Evolutionary conservation across 2,113 vertebrate species (phyloP), one percentile per base, ranked within the genome.

Genomic region (Scomber colias): DNA sequence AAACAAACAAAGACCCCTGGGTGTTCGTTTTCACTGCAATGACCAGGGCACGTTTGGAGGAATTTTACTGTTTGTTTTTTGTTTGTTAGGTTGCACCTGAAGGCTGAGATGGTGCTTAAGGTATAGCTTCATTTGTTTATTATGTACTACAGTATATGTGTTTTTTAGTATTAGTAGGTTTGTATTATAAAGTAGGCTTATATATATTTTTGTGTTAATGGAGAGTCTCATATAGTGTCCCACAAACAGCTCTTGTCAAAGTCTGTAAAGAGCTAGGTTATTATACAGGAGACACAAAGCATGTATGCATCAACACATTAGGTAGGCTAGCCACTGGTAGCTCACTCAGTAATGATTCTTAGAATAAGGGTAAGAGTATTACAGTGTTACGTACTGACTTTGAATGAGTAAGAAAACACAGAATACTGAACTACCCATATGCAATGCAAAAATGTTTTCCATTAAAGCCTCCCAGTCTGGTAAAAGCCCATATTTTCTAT

Each of bases 1-100:
- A 69, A 64, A 75, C 40, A 48, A 51, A 79, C 40, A 71, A 83
- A 75, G 51, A 59, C 55, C 71, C 30, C 19, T 55, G 55, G 64
- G 56, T 51, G 62, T 55, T 70, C 17, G 24, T 15, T 45, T 59
- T 79, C 49, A 15, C 57, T 13, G 67, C 77, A 70, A 2, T 64
- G 70, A 21, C 60, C 46, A 13, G n/a, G 50, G 40, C 19, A 8
- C 6, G 45, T 14, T 56, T 0, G 53, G 51, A 45, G n/a, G 63
- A 50, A 31, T 71, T 68, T 21, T 62, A 4, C 12, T 27, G 11
- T 70, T 69, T 61, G 12, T 62, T 24, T 62, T 3, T 11, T 27
- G 11, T 70, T 69, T 61, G 12, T 62, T 24, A 14, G 27, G 16
- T 24, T 27, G 21, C 62, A 13, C 16, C 31, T 45, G 40, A 19